Percentiles rank a stretch among this genome's conserved stretches.
These are phyloP conservation scores for Masticophis lateralis DNA, from an alignment of 2,797 vertebrate species.

Conservation along the genomic window DNA sequence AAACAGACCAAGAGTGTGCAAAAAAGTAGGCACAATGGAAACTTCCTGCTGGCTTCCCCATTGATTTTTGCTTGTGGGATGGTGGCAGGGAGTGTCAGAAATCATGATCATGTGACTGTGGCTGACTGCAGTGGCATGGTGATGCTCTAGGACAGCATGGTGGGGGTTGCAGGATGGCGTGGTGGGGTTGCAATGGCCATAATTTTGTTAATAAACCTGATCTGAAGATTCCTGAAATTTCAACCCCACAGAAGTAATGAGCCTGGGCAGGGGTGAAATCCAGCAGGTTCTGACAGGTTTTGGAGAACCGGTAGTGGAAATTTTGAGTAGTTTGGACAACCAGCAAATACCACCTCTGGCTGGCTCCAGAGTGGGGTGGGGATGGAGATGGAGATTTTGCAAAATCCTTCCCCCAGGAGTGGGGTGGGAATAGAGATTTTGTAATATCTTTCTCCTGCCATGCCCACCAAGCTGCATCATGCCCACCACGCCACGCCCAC, in stretches of 20 bases:
- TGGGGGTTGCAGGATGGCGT: rapidly evolving
- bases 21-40: background rate
- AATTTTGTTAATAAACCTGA: background rate
- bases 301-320: too few species aligned
- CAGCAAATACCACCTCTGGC: too few species aligned
- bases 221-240: background rate
- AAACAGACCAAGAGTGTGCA: background rate
- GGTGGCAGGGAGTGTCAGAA: background rate
- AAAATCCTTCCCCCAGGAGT: too few species aligned
- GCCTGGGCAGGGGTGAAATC: too few species aligned
- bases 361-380: too few species aligned
- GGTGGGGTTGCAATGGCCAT: background rate
- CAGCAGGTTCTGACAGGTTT: too few species aligned
- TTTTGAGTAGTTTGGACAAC: too few species aligned
- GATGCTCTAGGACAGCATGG: background rate
- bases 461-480: too few species aligned
- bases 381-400: too few species aligned
- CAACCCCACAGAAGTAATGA: background rate
- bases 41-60: background rate
- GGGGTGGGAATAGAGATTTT: too few species aligned
- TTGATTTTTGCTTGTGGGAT: background rate
- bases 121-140: background rate
- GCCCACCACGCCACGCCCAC: too few species aligned
- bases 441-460: too few species aligned
- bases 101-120: background rate